Conservation (phyloP, 1,140 invertebrate genomes). For the Marisa cornuarietis region DNA sequence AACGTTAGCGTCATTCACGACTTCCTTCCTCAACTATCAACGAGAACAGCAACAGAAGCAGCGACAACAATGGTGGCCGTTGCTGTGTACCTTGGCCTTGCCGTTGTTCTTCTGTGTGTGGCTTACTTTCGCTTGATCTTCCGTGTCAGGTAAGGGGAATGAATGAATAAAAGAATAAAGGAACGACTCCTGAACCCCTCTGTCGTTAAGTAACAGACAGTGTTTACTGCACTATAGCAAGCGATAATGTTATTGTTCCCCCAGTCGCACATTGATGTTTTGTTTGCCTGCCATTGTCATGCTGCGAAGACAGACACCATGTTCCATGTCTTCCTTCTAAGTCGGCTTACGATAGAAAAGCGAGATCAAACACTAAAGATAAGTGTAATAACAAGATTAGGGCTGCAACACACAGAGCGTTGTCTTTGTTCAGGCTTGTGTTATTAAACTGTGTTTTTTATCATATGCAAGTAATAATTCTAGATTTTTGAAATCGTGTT, state of each 20-base stretch:
- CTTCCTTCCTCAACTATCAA: not conserved
- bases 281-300: too few relatives aligned
- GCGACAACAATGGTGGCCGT: conserved; percentile 45
- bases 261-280: too few relatives aligned
- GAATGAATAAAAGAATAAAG: not conserved
- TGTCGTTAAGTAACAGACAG: too few relatives aligned
- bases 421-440: not conserved
- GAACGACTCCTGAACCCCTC: too few relatives aligned
- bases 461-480: not conserved
- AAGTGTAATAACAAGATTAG: too few relatives aligned
- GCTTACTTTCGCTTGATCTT: conserved; percentile 53
- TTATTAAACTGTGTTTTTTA: not conserved
- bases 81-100: conserved; percentile 43
- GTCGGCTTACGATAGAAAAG: not conserved
- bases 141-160: conserved; percentile 43
- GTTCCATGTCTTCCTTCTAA: not conserved
- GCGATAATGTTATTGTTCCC: too few relatives aligned
- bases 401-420: not conserved
- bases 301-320: too few relatives aligned
- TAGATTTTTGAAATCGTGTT: conserved; percentile 6
- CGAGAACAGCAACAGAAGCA: not conserved
- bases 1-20: not conserved
- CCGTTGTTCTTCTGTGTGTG: conserved; percentile 27
- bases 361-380: not conserved
- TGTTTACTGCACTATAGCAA: too few relatives aligned